These are phyloP conservation scores for Lanius collurio DNA, from an alignment of 2,113 vertebrate species.

Conservation along the genomic window DNA sequence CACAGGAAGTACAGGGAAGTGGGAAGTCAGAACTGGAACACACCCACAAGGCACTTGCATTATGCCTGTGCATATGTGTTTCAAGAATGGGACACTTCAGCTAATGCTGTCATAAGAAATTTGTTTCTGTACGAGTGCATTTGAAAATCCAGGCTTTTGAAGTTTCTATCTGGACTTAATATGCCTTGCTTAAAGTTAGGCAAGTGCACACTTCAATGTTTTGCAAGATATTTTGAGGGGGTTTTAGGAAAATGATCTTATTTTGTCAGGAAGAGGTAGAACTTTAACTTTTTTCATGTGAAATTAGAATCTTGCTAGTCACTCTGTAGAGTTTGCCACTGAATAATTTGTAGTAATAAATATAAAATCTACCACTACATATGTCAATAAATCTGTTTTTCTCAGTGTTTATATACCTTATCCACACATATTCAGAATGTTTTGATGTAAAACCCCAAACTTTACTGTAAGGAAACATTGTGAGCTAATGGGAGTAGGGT, in stretches of 20 bases:
- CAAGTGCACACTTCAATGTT: neutral
- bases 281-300: neutral
- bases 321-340: neutral
- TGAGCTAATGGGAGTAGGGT: neutral
- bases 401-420: neutral
- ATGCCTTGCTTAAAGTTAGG: neutral
- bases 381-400: neutral
- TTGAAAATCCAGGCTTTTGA: neutral
- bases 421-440: neutral
- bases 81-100: neutral
- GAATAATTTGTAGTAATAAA: neutral
- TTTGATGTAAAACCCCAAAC: rapidly evolving
- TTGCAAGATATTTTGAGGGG: neutral
- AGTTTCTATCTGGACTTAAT: neutral
- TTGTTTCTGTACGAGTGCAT: neutral
- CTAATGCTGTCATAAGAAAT: neutral
- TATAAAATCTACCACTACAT: neutral
- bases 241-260: neutral
- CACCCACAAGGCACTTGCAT: neutral
- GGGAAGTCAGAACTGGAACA: neutral
- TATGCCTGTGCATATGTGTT: neutral
- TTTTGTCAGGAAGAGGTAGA: neutral
- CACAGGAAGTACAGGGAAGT: neutral
- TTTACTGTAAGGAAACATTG: neutral
- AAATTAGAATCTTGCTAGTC: neutral